Conservation (phyloP, 2,888 invertebrate genomes). For the Mystacides longicornis region DNA sequence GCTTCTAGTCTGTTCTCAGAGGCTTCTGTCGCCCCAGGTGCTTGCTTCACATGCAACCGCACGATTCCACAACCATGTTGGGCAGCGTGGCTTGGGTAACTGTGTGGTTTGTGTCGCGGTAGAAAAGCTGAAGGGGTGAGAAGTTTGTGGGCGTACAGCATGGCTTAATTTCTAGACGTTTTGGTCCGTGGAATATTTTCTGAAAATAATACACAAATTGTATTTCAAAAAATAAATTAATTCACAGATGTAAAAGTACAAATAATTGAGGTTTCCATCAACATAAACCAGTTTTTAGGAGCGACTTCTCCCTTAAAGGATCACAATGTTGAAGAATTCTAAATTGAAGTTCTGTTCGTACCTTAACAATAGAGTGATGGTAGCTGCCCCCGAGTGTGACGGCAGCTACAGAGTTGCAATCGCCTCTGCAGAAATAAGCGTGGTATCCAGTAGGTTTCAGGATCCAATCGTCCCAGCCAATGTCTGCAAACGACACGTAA, state of each 20-base stretch:
- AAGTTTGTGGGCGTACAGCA: conserved; percentile 83
- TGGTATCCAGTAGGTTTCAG: conserved; percentile 75
- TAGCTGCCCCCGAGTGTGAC: conserved; percentile 56
- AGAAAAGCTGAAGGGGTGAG: conserved; percentile 70
- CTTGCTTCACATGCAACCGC: conserved; percentile 85
- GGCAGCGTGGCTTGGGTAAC: conserved; percentile 72
- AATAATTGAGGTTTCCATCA: no score
- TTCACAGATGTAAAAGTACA: not conserved
- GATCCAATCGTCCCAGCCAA: conserved; percentile 88
- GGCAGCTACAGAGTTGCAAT: conserved; percentile 66
- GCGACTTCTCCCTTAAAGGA: not conserved
- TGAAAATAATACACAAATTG: conserved; percentile 37
- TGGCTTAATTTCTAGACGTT: conserved; percentile 62
- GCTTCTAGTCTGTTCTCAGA: no score
- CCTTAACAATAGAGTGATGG: conserved; percentile 70
- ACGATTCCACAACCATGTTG: conserved; percentile 87
- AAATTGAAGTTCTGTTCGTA: no score
- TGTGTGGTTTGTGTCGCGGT: conserved; percentile 71
- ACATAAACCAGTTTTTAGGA: not conserved
- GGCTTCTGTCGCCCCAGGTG: no score
- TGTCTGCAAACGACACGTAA: conserved; percentile 73
- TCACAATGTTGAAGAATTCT: no score
- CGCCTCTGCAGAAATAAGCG: conserved; percentile 81
- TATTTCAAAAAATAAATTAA: no score
- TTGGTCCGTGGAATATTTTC: conserved; percentile 59